Conservation (phyloP, 2,888 invertebrate genomes). For the Diabrotica balteata region DNA sequence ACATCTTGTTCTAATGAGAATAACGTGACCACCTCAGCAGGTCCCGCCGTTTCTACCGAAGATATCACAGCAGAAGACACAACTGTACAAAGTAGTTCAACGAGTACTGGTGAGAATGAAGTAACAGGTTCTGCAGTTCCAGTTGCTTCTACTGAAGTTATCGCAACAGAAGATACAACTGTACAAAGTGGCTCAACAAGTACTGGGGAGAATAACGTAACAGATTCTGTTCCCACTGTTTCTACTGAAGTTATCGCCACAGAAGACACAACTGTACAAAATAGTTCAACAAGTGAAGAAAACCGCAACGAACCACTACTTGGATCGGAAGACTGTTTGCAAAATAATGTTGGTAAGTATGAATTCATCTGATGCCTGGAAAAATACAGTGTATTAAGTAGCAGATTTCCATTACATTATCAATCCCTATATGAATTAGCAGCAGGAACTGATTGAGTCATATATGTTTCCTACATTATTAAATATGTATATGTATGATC, state of each 20-base stretch:
- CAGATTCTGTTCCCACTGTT: neutral
- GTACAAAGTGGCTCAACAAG: slow-evolving; percentile 13
- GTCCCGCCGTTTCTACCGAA: neutral
- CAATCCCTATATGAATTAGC: too few species aligned
- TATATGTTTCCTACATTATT: too few species aligned
- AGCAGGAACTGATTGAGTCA: too few species aligned
- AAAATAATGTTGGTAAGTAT: slow-evolving; percentile 7
- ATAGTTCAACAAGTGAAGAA: slow-evolving; percentile 14
- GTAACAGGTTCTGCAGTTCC: neutral
- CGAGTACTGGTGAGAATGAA: neutral
- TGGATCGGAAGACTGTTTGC: neutral
- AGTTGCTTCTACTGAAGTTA: neutral
- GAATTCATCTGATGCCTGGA: neutral
- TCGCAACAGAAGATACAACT: neutral
- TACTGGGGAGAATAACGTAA: slow-evolving; percentile 1
- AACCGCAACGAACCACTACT: neutral
- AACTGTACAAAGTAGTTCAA: neutral
- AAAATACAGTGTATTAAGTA: too few species aligned
- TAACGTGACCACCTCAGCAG: neutral
- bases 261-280: slow-evolving; percentile 21
- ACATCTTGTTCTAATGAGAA: slow-evolving; percentile 37
- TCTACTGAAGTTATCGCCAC: neutral
- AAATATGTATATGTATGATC: too few species aligned
- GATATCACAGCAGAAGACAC: neutral
- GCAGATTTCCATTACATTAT: too few species aligned